Base-by-base conservation (phyloP, 1,140 invertebrate genomes). In the Diorhabda sublineata region DNA sequence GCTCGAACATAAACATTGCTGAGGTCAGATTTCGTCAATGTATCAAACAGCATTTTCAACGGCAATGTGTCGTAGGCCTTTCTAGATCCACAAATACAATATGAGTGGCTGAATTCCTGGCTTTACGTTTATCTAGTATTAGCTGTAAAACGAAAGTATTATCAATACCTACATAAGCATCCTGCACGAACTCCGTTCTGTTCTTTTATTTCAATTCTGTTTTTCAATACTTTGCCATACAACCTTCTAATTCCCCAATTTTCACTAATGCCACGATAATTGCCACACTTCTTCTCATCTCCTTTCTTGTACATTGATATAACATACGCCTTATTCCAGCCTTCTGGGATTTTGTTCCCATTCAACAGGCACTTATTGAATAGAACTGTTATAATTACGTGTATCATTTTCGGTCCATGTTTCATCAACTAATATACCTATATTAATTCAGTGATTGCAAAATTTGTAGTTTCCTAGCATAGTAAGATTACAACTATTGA, bases 1-100 rank as follows among this genome's bases (percentile, higher is more conserved):
- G 42, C 42, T n/a, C 42, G 58, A 26, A 60, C 58, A 66, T 47
- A 68, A 42, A 62, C 9, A 52, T 9, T 6, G 8, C 45, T 52
- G 45, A 52, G 45, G 5, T 52, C 8, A 52, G 1, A 5, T 9
- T 52, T 52, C 8, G 45, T 52, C 45, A 52, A 52, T 6, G 8
- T 9, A 59, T 64, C 26, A 26, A 26, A 26, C 26, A 26, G 26
- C 26, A 26, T 26, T 26, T 26, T 26, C 26, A 26, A 26, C 26
- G 26, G 26, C 26, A 26, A 0, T 26, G 26, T 26, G 26, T 26
- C 26, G 26, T 26, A 26, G 26, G 26, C 26, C 26, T 26, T 26
- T 26, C 1, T 0, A 26, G 26, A 26, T 26, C 26, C 26, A 52
- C 8, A 52, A 52, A 52, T 52, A 52, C 45, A 9, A 52, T 5